phyloP scores from a whole-genome alignment of 2,797 vertebrate species.

The Sus cebifrons region DNA sequence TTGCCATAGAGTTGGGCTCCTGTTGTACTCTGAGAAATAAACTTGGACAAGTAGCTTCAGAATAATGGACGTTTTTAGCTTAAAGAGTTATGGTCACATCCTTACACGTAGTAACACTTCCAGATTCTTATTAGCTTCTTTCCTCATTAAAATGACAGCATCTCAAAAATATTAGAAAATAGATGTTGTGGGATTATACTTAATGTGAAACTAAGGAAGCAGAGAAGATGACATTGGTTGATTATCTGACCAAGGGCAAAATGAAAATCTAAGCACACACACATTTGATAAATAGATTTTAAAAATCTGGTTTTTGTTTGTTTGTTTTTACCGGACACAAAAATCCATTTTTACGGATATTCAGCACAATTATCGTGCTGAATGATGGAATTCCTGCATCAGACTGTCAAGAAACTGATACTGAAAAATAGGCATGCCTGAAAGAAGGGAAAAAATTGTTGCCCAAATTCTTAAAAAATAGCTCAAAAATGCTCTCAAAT shows the following conservation, averaged over 20 bases:
- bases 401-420: not conserved
- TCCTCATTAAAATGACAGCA: conserved; percentile 45
- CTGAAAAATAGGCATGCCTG: not conserved
- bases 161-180: not conserved
- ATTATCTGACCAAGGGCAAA: not conserved
- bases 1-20: conserved; percentile 33
- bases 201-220: not conserved
- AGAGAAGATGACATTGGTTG: not conserved
- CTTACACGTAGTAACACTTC: not conserved
- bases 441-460: not conserved
- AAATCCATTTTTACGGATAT: not conserved
- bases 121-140: not conserved
- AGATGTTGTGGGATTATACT: not conserved
- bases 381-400: not conserved
- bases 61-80: not conserved
- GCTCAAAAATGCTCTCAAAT: not conserved
- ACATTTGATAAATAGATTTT: not conserved
- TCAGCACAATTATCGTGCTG: not conserved
- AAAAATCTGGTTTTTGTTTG: too few relatives aligned
- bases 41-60: conserved; percentile 16
- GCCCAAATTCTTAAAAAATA: not conserved
- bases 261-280: not conserved
- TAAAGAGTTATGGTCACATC: not conserved
- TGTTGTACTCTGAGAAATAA: not conserved
- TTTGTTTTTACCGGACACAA: not conserved